These are phyloP conservation scores for Erebia ligea DNA, from an alignment of 2,888 invertebrate species.

Conservation along the genomic window DNA sequence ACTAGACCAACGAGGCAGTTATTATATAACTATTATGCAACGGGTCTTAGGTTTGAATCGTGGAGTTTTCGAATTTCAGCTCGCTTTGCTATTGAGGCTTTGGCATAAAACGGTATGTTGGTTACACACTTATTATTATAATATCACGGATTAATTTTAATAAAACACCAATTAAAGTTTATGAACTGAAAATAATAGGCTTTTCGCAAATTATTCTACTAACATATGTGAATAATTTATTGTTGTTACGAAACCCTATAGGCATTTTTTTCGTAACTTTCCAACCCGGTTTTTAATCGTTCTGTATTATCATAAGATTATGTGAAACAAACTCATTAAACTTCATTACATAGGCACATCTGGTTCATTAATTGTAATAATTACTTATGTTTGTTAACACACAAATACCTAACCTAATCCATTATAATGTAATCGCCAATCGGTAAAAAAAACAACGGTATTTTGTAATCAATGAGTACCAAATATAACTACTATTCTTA, in stretches of 20 bases:
- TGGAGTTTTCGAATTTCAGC: no score
- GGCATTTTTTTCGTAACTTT: conserved; percentile 5
- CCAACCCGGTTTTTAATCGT: conserved; percentile 13
- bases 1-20: no score
- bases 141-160: conserved; percentile 2
- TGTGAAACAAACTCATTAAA: conserved; percentile 20
- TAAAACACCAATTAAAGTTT: conserved; percentile 12
- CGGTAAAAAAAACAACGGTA: background rate
- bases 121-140: background rate
- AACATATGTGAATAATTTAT: conserved; percentile 9
- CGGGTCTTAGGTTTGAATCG: no score
- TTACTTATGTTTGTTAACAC: conserved; percentile 1
- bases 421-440: conserved; percentile 7
- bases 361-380: conserved; percentile 18
- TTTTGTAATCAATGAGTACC: background rate
- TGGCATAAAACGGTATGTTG: no score
- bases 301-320: conserved; percentile 15
- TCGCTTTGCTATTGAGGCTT: no score
- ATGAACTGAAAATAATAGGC: conserved; percentile 16
- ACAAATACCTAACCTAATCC: background rate
- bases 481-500: no score
- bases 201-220: conserved; percentile 4
- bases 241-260: conserved; percentile 3
- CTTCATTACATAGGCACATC: background rate
- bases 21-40: no score